These are phyloP conservation scores for Chlamydotis undulata DNA, from an alignment of 2,113 vertebrate species.

Conservation along the genomic window DNA sequence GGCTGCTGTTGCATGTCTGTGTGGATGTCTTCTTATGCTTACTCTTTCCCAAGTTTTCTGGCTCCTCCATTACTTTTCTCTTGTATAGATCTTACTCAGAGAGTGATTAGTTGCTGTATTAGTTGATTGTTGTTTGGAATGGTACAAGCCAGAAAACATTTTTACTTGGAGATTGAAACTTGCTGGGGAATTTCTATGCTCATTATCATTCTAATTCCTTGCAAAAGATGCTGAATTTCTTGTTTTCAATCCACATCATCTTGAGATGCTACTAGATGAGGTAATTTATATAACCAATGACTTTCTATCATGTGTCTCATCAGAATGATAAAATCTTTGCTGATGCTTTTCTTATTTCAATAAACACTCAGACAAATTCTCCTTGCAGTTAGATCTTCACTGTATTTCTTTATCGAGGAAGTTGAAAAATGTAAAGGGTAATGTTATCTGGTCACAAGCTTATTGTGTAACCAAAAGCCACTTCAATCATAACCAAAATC, in stretches of 20 bases:
- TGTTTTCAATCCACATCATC: neutral
- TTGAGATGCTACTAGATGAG: neutral
- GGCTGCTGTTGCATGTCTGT: neutral
- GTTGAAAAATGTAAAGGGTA: neutral
- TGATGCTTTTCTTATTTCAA: neutral
- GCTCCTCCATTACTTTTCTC: neutral
- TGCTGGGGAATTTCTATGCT: neutral
- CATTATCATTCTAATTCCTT: neutral
- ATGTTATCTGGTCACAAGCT: neutral
- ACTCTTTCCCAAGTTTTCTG: neutral
- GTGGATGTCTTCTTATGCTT: fast-evolving
- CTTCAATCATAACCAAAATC: neutral
- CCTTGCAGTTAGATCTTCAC: neutral
- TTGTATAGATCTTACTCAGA: neutral
- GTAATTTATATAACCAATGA: neutral
- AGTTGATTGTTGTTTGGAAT: neutral
- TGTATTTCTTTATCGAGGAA: neutral
- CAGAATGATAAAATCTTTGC: neutral
- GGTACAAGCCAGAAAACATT: neutral
- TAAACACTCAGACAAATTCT: neutral
- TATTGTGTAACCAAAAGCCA: neutral
- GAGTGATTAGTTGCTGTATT: neutral
- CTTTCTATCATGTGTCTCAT: neutral
- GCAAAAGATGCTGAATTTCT: neutral
- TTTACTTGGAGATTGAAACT: neutral